Conservation (phyloP, 2,797 vertebrate genomes). For the Distichodus sexfasciatus region DNA sequence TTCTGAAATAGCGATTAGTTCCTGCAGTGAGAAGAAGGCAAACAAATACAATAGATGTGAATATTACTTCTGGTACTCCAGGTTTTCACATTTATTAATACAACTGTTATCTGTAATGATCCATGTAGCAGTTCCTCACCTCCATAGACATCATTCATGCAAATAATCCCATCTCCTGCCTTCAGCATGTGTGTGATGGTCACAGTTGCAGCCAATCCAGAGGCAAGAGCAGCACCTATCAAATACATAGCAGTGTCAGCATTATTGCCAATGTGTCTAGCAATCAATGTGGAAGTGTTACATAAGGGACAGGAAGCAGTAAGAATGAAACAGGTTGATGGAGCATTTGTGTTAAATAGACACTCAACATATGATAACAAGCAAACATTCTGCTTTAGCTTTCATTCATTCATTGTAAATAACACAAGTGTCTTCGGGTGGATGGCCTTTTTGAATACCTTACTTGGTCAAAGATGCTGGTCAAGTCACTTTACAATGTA, state of each 20-base stretch:
- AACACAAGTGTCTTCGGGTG: no score
- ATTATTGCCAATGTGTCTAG: not conserved
- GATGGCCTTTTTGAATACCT: no score
- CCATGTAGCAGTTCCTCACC: constrained; percentile 65
- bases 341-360: not conserved
- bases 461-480: not conserved
- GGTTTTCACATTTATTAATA: not conserved
- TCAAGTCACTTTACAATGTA: not conserved
- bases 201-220: constrained; percentile 83
- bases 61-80: not conserved
- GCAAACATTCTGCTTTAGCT: no score
- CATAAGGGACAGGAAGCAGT: not conserved
- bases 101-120: not conserved
- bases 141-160: constrained; percentile 91
- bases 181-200: constrained; percentile 89
- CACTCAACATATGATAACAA: no score
- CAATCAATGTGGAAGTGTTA: not conserved
- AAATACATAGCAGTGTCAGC: not conserved
- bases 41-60: no score
- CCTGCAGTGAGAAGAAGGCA: constrained; percentile 67
- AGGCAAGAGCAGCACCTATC: constrained; percentile 85
- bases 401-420: no score
- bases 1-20: constrained; percentile 87
- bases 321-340: not conserved
- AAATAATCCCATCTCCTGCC: constrained; percentile 82